A percentile compares a stretch with the other conserved stretches of the same genome.
These are phyloP conservation scores for Lepus townsendii DNA, from an alignment of 2,797 vertebrate genomes.

Conservation along the genomic window DNA sequence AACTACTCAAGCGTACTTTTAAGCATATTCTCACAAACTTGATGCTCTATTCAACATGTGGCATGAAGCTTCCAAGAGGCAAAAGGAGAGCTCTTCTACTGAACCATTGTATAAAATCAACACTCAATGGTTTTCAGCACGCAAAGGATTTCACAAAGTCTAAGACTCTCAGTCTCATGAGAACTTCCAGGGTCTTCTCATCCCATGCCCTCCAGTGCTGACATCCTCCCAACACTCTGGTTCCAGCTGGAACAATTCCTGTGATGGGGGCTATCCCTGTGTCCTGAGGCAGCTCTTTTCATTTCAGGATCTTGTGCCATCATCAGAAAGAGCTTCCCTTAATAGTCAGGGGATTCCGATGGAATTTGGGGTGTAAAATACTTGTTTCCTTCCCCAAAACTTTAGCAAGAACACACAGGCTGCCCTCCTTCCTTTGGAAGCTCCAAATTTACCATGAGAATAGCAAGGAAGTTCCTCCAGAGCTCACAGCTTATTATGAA, in stretches of 20 bases:
- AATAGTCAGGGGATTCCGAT: too few relatives aligned
- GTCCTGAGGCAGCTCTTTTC: not conserved
- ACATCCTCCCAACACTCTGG: not conserved
- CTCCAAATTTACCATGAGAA: too few relatives aligned
- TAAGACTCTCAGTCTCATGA: not conserved
- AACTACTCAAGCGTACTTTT: slow-evolving; percentile 62
- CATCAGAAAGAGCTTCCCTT: slow-evolving; percentile 14
- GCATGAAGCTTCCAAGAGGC: slow-evolving; percentile 7
- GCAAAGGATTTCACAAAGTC: not conserved
- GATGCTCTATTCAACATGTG: not conserved
- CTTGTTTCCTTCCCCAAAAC: too few relatives aligned
- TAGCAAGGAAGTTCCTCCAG: too few relatives aligned
- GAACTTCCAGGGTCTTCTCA: not conserved
- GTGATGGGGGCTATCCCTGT: too few relatives aligned
- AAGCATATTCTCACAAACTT: slow-evolving; percentile 52
- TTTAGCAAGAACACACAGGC: too few relatives aligned
- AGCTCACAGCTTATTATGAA: too few relatives aligned
- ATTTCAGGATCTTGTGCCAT: not conserved
- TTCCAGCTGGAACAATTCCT: not conserved
- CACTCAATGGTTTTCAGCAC: not conserved
- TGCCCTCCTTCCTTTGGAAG: too few relatives aligned
- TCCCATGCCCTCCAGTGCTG: not conserved
- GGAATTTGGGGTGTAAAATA: too few relatives aligned
- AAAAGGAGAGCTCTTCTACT: slow-evolving; percentile 51
- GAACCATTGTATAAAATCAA: slow-evolving; percentile 39